phyloP scores from a whole-genome alignment of 2,888 invertebrate species.

The Poecilus cupreus region DNA sequence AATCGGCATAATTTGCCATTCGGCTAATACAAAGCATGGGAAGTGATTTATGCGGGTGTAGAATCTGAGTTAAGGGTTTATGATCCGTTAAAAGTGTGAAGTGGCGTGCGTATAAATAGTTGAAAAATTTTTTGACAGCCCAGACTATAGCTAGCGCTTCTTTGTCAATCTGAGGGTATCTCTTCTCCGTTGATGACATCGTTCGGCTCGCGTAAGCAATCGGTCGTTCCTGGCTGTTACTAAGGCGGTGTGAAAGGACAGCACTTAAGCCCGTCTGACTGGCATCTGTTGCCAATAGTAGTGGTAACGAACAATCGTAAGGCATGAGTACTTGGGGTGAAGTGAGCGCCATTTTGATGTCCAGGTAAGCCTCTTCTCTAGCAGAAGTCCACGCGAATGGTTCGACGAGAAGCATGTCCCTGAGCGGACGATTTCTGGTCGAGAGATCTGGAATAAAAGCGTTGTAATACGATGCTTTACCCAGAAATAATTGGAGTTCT shows the following conservation, averaged over 20 bases:
- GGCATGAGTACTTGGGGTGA: constrained; percentile 19
- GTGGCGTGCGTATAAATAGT: constrained; percentile 60
- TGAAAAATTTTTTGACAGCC: constrained; percentile 57
- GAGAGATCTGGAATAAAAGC: constrained; percentile 60
- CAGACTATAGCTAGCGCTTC: constrained; percentile 60
- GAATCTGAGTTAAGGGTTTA: constrained; percentile 61
- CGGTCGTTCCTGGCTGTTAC: constrained; percentile 22
- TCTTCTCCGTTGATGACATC: constrained; percentile 58
- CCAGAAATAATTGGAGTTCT: constrained; percentile 58
- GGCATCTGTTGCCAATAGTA: constrained; percentile 29
- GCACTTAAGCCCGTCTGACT: constrained; percentile 57
- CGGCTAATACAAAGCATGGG: constrained; percentile 62
- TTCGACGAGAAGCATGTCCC: constrained; percentile 28
- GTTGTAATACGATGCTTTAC: constrained; percentile 58
- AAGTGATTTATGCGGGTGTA: constrained; percentile 60
- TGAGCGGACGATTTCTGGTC: constrained; percentile 58
- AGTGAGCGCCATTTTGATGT: constrained; percentile 53
- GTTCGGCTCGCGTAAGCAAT: constrained; percentile 60
- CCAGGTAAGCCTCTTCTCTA: constrained; percentile 38
- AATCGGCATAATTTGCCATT: constrained; percentile 60
- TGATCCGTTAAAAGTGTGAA: constrained; percentile 62
- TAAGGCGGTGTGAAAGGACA: no score
- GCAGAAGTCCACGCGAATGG: constrained; percentile 56
- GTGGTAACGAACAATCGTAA: background rate
- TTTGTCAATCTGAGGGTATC: constrained; percentile 61